phyloP scores from a whole-genome alignment of 2,113 vertebrate genomes.

The Antigone vipio region DNA sequence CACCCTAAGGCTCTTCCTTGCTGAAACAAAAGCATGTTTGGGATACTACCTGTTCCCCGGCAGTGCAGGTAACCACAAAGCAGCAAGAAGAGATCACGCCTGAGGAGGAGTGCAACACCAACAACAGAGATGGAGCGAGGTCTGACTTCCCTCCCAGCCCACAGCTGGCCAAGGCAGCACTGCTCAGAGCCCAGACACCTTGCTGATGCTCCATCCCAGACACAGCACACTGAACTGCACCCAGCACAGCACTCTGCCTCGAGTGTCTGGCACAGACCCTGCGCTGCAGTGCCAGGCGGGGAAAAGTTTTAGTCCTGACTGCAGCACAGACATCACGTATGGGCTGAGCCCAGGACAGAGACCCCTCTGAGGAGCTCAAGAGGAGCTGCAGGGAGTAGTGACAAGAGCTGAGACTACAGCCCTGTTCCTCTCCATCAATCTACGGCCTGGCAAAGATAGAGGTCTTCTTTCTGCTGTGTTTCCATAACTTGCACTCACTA shows the following conservation, averaged over 20 bases:
- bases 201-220: not conserved
- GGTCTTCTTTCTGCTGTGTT: not conserved
- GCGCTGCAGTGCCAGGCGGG: not conserved
- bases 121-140: fast-evolving
- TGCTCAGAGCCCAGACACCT: not conserved
- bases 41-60: not conserved
- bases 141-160: not conserved
- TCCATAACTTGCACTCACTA: not conserved
- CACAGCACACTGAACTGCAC: not conserved
- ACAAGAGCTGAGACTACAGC: not conserved
- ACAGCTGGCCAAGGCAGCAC: not conserved
- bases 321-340: fast-evolving
- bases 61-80: not conserved
- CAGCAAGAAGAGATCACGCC: not conserved
- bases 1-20: not conserved
- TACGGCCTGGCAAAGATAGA: not conserved
- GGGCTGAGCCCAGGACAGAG: not conserved
- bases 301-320: not conserved
- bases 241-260: not conserved
- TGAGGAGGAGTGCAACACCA: not conserved
- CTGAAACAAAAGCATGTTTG: not conserved
- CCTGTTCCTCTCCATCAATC: not conserved
- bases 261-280: not conserved
- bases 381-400: not conserved
- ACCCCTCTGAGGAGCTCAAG: not conserved